These are phyloP conservation scores for Drosophila varians DNA, from an alignment of 1,140 invertebrate species.

Conservation along the genomic window DNA sequence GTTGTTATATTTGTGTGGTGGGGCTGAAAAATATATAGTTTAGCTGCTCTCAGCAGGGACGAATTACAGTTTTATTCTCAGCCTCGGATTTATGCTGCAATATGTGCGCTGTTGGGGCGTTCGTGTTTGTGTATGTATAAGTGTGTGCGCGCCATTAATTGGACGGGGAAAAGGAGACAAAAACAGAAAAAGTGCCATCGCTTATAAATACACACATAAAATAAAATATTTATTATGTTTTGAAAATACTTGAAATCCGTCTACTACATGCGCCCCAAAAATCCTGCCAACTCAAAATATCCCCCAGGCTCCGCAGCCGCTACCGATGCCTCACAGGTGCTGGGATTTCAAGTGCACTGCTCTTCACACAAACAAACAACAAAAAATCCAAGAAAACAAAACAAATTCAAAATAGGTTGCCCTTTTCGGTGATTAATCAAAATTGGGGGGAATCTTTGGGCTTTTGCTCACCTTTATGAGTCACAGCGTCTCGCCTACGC, in stretches of 20 bases:
- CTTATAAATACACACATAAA: slow-evolving; percentile 79
- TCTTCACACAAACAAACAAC: slow-evolving; percentile 1
- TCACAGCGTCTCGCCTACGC: slow-evolving; percentile 42
- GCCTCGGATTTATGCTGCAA: slow-evolving; percentile 69
- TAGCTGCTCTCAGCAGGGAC: slow-evolving; percentile 58
- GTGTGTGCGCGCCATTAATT: slow-evolving; percentile 77
- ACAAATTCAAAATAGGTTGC: slow-evolving; percentile 27
- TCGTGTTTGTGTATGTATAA: slow-evolving; percentile 44
- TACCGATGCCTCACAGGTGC: slow-evolving; percentile 35
- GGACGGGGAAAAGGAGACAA: neutral
- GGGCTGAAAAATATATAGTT: slow-evolving; percentile 21
- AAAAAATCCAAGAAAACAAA: slow-evolving; percentile 28
- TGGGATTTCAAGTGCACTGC: slow-evolving; percentile 3
- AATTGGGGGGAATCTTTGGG: slow-evolving; percentile 35
- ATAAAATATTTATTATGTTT: slow-evolving; percentile 75
- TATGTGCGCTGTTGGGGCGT: slow-evolving; percentile 34
- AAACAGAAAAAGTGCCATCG: slow-evolving; percentile 52
- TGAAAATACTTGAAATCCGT: slow-evolving; percentile 74
- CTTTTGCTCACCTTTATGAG: slow-evolving; percentile 48
- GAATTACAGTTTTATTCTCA: slow-evolving; percentile 72
- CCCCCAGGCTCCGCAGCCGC: slow-evolving; percentile 6
- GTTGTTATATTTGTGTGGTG: slow-evolving; percentile 43
- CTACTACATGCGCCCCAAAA: slow-evolving; percentile 20
- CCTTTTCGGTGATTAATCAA: slow-evolving; percentile 63
- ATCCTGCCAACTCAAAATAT: slow-evolving; percentile 26